Base-by-base conservation (phyloP, 2,888 invertebrate species). In the Panzeria rudis region DNA sequence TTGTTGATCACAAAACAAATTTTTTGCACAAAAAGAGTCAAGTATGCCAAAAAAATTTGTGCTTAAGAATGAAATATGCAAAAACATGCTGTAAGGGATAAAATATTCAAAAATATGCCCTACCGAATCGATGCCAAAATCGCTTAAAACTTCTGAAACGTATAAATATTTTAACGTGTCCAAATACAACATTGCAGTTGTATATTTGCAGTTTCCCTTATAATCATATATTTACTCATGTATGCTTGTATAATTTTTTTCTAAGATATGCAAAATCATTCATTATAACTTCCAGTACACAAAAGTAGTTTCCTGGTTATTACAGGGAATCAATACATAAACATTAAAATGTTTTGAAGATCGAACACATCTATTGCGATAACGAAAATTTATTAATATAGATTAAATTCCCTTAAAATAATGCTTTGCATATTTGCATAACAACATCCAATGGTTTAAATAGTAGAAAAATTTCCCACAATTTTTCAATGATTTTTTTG, bases 401-500 rank as follows among this genome's bases (percentile, higher is more conserved):
- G 15, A 23, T 41, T 3, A 20, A 23, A 3, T 23, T 62, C 23
- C 20, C 1, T 1, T 15, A 8, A 15, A 23, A 13, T 15, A 20
- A 6, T 62, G 9, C 5, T 61, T 41, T 62, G 7, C 1, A 7
- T 25, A 13, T 62, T 62, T 38, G 23, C 41, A 2, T 15, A 5
- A 25, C 23, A 62, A 4, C 38, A 62, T 41, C 15, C 41, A 62
- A 41, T 41, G 62, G 62, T 23, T 62, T 41, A 41, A 23, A 9
- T 41, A 41, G 25, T 62, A 41, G 62, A 23, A n/a, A n/a, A 23
- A 41, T 62, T 62, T 62, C 25, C 23, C 17, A 61, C 32, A 61
- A 20, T 20, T 35, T 17, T 11, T 32, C n/a, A 17, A 35, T 4
- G 13, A 59, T 35, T 17, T n/a, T 2, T 17, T 35, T 59, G 17